phyloP scores from a whole-genome alignment of 2,888 invertebrate species.

The Panzeria rudis region DNA sequence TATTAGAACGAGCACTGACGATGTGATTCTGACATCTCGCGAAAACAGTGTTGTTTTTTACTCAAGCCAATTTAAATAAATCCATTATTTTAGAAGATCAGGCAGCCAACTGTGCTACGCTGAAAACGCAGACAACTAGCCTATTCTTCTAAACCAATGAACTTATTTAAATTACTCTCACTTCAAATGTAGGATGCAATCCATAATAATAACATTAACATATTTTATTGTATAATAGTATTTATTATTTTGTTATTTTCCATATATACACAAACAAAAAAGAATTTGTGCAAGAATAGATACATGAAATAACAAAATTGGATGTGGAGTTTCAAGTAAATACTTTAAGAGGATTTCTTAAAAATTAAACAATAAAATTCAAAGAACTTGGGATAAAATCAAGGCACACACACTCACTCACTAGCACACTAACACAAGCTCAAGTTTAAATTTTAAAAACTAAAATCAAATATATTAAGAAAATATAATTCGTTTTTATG shows the following conservation, averaged over 20 bases:
- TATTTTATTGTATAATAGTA: constrained; percentile 32
- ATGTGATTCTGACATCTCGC: too few relatives aligned
- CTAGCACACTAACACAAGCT: background rate
- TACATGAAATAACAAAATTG: background rate
- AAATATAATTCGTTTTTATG: constrained; percentile 32
- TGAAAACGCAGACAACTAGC: too few relatives aligned
- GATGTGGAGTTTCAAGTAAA: constrained; percentile 40
- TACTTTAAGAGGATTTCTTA: constrained; percentile 69
- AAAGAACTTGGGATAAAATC: constrained; percentile 32
- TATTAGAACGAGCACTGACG: too few relatives aligned
- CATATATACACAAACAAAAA: constrained; percentile 6
- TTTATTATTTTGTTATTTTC: constrained; percentile 21
- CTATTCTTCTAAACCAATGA: background rate
- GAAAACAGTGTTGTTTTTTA: too few relatives aligned
- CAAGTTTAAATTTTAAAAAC: constrained; percentile 33
- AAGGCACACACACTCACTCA: background rate
- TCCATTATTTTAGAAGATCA: too few relatives aligned
- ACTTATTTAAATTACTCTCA: background rate
- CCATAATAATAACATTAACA: constrained; percentile 17
- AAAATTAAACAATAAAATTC: constrained; percentile 49
- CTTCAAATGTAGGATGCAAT: background rate
- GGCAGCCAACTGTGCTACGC: too few relatives aligned
- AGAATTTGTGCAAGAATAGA: background rate
- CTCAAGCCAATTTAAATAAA: too few relatives aligned
- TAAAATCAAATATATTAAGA: constrained; percentile 56